phyloP scores from a whole-genome alignment of 2,888 invertebrate species.

The Epicampocera succincta region DNA sequence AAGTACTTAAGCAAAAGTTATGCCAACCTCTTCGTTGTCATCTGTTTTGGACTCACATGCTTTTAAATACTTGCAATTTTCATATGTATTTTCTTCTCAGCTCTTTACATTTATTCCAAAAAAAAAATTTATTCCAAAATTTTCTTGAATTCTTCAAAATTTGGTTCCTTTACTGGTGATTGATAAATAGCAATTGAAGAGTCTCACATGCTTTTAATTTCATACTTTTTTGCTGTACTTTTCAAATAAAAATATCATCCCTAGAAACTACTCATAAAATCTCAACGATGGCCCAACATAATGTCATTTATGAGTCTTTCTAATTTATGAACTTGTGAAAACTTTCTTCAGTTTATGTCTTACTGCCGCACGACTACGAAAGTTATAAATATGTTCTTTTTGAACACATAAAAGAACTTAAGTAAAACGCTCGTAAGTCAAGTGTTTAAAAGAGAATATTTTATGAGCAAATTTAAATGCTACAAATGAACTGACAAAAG shows the following conservation, averaged over 20 bases:
- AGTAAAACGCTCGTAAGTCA: neutral
- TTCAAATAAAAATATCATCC: neutral
- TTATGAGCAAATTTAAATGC: conserved; percentile 7
- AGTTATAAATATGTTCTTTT: neutral
- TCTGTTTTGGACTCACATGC: no score
- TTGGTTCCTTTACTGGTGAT: no score
- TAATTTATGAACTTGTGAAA: neutral
- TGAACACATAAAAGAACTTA: neutral
- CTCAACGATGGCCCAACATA: neutral
- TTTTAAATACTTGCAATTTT: no score
- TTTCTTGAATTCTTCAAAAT: no score
- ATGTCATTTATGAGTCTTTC: no score
- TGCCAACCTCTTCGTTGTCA: no score
- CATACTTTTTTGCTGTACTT: neutral
- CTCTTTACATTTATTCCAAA: no score
- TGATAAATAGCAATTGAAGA: no score
- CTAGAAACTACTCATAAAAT: neutral
- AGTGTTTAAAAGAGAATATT: neutral
- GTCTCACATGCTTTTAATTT: no score
- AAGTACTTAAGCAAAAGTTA: no score
- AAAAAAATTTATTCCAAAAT: no score
- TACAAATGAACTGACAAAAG: neutral
- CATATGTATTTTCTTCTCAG: no score
- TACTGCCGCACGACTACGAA: conserved; percentile 5
- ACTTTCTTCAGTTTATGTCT: neutral